Evolutionary conservation across 2,113 vertebrate genomes (phyloP).

Genomic region (Barnardius zonarius): DNA sequence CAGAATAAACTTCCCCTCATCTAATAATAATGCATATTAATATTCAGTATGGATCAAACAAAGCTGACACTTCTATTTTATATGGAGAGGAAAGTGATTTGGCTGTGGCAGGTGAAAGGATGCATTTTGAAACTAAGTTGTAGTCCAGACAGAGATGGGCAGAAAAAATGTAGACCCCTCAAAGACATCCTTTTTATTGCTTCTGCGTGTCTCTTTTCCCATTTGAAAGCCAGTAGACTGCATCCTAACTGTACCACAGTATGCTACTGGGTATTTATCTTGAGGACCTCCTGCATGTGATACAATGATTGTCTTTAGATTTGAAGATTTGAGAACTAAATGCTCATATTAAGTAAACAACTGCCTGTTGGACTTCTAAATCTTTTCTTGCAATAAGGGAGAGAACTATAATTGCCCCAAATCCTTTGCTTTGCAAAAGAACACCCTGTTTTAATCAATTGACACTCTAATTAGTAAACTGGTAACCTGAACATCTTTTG

Average conservation of each 20-base stretch:
- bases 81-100: background rate
- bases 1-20: background rate
- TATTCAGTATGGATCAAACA: background rate
- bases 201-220: background rate
- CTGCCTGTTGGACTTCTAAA: background rate
- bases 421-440: background rate
- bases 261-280: background rate
- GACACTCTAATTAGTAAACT: background rate
- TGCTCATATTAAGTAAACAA: background rate
- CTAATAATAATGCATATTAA: background rate
- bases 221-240: background rate
- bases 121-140: background rate
- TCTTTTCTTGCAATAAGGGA: background rate
- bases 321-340: background rate
- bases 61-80: background rate
- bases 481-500: background rate
- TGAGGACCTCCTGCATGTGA: background rate
- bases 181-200: background rate
- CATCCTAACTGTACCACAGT: background rate
- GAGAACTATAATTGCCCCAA: background rate
- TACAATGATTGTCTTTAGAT: background rate
- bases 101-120: background rate
- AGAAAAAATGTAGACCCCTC: background rate
- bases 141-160: background rate
- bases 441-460: slow-evolving; percentile 6